These are phyloP conservation scores for Peromyscus maniculatus DNA, from an alignment of 2,113 vertebrate species.

Conservation along the genomic window DNA sequence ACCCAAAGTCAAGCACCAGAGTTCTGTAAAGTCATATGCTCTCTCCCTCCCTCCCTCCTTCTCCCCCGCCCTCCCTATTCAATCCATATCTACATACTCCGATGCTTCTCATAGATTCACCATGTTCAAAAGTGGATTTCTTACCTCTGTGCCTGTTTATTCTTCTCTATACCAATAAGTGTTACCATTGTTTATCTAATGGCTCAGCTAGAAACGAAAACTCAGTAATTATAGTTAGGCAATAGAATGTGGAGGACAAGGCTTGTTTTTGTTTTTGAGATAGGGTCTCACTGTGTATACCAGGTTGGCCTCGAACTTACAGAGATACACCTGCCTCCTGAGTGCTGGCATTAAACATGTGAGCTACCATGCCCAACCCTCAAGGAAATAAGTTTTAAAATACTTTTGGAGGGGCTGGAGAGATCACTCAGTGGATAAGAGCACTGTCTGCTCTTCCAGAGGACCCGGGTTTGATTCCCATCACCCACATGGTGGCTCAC, in stretches of 20 bases:
- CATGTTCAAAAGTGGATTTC: neutral
- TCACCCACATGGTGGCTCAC: neutral
- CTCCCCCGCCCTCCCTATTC: fast-evolving
- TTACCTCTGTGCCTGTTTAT: neutral
- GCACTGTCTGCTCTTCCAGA: too few relatives aligned
- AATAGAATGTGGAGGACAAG: neutral
- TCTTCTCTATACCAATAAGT: neutral
- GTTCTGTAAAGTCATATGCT: neutral
- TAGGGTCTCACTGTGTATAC: neutral
- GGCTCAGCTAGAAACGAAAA: neutral
- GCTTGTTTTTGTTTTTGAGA: neutral
- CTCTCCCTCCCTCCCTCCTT: fast-evolving
- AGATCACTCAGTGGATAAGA: neutral
- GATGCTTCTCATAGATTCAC: neutral
- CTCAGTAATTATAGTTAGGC: neutral
- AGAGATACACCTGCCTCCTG: neutral
- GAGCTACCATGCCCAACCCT: neutral
- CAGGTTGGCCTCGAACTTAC: neutral
- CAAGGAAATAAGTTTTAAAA: neutral
- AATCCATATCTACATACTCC: neutral
- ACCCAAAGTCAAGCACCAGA: neutral
- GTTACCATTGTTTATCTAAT: neutral
- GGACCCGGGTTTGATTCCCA: neutral
- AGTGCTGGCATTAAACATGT: neutral
- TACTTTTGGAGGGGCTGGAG: neutral